Conservation (phyloP, 1,140 invertebrate species). For the Drosophila paulistorum region DNA sequence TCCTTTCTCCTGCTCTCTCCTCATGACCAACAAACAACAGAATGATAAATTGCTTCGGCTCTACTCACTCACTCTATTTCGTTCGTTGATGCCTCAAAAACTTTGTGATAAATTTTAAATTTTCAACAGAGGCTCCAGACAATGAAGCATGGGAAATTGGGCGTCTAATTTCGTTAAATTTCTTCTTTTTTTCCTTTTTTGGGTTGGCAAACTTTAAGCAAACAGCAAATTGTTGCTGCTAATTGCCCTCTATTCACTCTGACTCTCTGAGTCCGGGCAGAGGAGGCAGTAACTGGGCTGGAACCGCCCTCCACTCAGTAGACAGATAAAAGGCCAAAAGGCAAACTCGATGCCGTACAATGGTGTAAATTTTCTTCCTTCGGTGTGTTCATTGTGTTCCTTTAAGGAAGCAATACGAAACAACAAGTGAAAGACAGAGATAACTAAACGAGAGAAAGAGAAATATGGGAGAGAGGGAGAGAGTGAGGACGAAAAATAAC, state of each 20-base stretch:
- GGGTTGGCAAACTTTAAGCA: slow-evolving; percentile 60
- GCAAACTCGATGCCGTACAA: slow-evolving; percentile 10
- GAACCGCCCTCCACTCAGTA: not conserved
- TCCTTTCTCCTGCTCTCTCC: too few relatives aligned
- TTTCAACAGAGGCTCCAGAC: slow-evolving; percentile 27
- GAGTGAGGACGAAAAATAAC: slow-evolving; percentile 43
- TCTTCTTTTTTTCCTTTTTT: slow-evolving; percentile 9
- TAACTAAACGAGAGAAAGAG: not conserved
- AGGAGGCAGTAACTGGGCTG: slow-evolving; percentile 8
- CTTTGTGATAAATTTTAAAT: slow-evolving; percentile 43
- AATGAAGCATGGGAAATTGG: slow-evolving; percentile 47
- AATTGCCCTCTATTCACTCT: slow-evolving; percentile 73
- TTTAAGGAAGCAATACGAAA: not conserved
- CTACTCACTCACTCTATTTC: not conserved
- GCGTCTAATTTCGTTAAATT: slow-evolving; percentile 42
- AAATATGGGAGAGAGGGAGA: not conserved
- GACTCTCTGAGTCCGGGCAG: slow-evolving; percentile 24
- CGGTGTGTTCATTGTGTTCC: slow-evolving; percentile 1
- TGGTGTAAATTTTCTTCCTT: slow-evolving; percentile 13
- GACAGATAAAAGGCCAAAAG: slow-evolving; percentile 11
- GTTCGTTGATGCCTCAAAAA: slow-evolving; percentile 10
- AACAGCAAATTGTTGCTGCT: slow-evolving; percentile 78
- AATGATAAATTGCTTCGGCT: slow-evolving; percentile 1
- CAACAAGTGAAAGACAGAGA: not conserved
- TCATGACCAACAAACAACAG: not conserved